phyloP scores from a whole-genome alignment of 2,113 vertebrate genomes.

The Calyptomena viridis region DNA sequence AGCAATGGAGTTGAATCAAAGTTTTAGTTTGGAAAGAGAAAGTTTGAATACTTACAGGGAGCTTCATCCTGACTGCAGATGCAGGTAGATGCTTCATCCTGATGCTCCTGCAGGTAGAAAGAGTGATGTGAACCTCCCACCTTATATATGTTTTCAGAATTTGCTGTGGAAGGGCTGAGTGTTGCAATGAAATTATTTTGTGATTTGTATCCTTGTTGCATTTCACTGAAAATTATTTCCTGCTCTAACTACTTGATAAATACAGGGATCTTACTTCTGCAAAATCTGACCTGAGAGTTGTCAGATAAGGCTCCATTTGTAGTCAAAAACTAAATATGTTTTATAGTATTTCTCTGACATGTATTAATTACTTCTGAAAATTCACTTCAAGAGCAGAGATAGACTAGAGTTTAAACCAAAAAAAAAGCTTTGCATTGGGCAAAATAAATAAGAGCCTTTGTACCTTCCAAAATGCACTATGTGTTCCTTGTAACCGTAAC shows the following conservation, averaged over 20 bases:
- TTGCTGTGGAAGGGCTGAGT: not conserved
- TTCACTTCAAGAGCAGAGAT: not conserved
- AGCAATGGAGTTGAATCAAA: not conserved
- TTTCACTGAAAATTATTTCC: not conserved
- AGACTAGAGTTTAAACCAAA: not conserved
- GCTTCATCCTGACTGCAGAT: constrained; percentile 26
- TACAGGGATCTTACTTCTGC: not conserved
- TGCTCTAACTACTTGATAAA: not conserved
- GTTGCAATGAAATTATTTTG: not conserved
- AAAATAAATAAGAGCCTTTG: not conserved
- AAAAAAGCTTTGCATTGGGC: not conserved
- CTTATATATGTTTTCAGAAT: constrained; percentile 4
- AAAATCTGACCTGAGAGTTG: not conserved
- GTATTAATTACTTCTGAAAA: not conserved
- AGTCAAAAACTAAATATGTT: not conserved
- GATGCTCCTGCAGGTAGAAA: not conserved
- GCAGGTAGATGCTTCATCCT: too few species aligned
- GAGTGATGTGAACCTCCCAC: not conserved
- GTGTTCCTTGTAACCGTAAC: not conserved
- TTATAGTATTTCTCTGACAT: not conserved
- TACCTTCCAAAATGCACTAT: not conserved
- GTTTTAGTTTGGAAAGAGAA: not conserved
- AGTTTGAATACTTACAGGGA: constrained; percentile 12
- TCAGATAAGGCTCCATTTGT: not conserved
- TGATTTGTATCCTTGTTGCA: not conserved